Base-by-base conservation (phyloP, 2,797 vertebrate genomes). In the Myripristis jacobus region DNA sequence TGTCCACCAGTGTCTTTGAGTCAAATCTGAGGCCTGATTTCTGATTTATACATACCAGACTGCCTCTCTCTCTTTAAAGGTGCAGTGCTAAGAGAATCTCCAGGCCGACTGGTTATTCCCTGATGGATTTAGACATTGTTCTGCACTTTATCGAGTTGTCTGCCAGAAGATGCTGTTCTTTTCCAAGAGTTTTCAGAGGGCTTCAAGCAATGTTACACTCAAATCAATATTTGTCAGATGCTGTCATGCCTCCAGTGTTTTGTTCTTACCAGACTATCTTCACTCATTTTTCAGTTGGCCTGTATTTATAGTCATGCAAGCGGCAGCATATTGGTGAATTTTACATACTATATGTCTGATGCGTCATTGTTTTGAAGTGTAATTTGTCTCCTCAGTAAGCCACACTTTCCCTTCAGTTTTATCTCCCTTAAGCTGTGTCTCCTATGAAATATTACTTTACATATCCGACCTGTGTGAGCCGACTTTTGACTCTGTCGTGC, bases 401-500 rank as follows among this genome's bases (percentile, higher is more conserved):
- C 43, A 59, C 56, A 47, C 10, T 21, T 38, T 44, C n/a, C 22
- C 52, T 41, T 29, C 27, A 24, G 55, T 67, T 52, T 19, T 44
- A 59, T 56, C 50, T 12, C 52, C 61, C 34, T 58, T 58, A 27
- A 36, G n/a, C 55, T 18, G 34, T 61, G 69, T 72, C 56, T 66
- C 25, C 25, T 19, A 21, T 70, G 47, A 70, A 65, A 59, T 41
- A n/a, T 19, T 24, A 25, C 47, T 47, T 47, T 4, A 47, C 54
- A 4, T 22, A 8, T 66, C 61, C 50, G 41, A 52, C 34, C 55
- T 65, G 48, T 2, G 21, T 41, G 31, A 68, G 57, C 60, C 16
- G 9, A 48, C 56, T 81, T 68, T 43, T 66, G 79, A 74, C 61
- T 80, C 70, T 74, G 62, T 57, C 13, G 18, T 36, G 43, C 44